Conservation (phyloP, 2,113 vertebrate genomes). For the Cavia porcellus region DNA sequence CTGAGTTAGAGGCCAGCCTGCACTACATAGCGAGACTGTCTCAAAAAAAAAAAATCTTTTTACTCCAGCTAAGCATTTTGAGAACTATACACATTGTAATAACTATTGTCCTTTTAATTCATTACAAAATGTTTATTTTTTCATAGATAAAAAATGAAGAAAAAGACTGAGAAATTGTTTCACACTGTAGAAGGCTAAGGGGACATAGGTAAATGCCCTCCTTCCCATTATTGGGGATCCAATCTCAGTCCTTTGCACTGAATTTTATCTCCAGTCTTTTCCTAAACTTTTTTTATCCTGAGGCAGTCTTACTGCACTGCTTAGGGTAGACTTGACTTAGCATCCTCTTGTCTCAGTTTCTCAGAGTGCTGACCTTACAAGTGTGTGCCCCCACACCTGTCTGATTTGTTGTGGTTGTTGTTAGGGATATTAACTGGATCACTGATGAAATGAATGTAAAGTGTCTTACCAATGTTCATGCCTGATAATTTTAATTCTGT, state of each 20-base stretch:
- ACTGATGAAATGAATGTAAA: constrained; percentile 23
- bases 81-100: background rate
- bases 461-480: background rate
- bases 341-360: background rate
- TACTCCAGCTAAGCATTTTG: background rate
- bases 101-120: background rate
- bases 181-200: background rate
- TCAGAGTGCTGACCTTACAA: background rate
- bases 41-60: background rate
- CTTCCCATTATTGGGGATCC: background rate
- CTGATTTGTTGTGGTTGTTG: background rate
- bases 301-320: background rate
- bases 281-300: background rate
- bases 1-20: background rate
- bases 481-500: background rate
- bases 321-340: background rate
- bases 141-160: background rate
- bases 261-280: background rate
- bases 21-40: background rate
- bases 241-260: background rate
- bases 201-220: background rate
- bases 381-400: background rate
- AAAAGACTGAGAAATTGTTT: background rate
- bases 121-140: background rate
- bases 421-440: background rate